Evolutionary conservation across 2,888 invertebrate genomes (phyloP).

Genomic region (Tetanocera ferruginea): DNA sequence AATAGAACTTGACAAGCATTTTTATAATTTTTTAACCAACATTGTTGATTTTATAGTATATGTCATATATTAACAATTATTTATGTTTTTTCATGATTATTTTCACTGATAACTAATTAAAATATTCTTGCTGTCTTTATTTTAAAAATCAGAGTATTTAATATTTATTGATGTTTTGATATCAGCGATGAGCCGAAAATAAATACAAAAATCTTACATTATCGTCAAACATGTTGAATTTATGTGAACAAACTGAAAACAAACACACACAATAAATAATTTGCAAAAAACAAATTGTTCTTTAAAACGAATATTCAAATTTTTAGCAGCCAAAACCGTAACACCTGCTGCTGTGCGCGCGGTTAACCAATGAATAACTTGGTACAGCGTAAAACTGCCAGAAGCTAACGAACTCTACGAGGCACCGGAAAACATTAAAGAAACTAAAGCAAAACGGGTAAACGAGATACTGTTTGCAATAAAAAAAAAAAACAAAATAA

Average conservation of each 20-base stretch:
- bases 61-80: too few relatives aligned
- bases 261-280: not conserved
- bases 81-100: too few relatives aligned
- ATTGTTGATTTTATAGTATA: too few relatives aligned
- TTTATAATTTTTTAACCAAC: too few relatives aligned
- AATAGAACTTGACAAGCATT: too few relatives aligned
- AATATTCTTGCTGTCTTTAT: too few relatives aligned
- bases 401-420: slow-evolving; percentile 35
- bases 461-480: slow-evolving; percentile 22
- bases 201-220: not conserved
- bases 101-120: too few relatives aligned
- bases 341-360: slow-evolving; percentile 20
- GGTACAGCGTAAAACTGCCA: not conserved
- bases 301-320: not conserved
- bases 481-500: slow-evolving; percentile 22
- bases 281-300: not conserved
- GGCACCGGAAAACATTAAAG: slow-evolving; percentile 29
- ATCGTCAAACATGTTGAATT: not conserved
- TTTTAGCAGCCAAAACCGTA: not conserved
- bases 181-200: not conserved
- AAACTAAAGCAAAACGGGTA: slow-evolving; percentile 36
- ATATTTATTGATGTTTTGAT: too few relatives aligned
- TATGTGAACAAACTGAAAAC: not conserved
- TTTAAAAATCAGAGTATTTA: too few relatives aligned
- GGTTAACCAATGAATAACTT: slow-evolving; percentile 23